phyloP scores from a whole-genome alignment of 2,113 vertebrate species.

The Pseudolaguvia tuberculata region DNA sequence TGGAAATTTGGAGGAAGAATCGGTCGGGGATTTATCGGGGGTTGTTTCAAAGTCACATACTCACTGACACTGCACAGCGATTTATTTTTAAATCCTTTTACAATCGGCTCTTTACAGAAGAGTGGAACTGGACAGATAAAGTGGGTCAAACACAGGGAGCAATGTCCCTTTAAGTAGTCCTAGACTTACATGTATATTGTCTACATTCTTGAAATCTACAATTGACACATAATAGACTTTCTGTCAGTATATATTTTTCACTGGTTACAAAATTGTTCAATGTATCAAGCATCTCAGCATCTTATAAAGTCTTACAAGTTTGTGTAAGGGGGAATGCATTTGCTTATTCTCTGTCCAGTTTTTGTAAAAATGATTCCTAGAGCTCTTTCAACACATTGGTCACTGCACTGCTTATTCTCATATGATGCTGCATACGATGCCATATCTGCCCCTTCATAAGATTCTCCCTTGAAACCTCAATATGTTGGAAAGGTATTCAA shows the following conservation, averaged over 20 bases:
- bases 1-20: constrained; percentile 31
- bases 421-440: constrained; percentile 51
- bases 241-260: neutral
- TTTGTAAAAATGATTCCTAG: constrained; percentile 39
- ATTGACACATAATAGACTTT: neutral
- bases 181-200: neutral
- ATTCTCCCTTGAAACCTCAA: constrained; percentile 33
- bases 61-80: constrained; percentile 1
- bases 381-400: constrained; percentile 18
- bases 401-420: constrained; percentile 57
- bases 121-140: constrained; percentile 8
- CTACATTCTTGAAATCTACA: neutral
- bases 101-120: constrained; percentile 13
- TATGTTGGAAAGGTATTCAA: constrained; percentile 2
- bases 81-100: constrained; percentile 24
- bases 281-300: constrained; percentile 34
- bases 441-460: constrained; percentile 35
- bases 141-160: neutral
- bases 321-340: constrained; percentile 40
- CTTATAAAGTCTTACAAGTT: constrained; percentile 33
- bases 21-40: constrained; percentile 36
- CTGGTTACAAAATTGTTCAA: constrained; percentile 41
- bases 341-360: constrained; percentile 45
- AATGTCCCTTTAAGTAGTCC: neutral
- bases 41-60: constrained; percentile 28